Evolutionary conservation across 2,797 vertebrate species (phyloP).

Genomic region (Intellagama lesueurii): DNA sequence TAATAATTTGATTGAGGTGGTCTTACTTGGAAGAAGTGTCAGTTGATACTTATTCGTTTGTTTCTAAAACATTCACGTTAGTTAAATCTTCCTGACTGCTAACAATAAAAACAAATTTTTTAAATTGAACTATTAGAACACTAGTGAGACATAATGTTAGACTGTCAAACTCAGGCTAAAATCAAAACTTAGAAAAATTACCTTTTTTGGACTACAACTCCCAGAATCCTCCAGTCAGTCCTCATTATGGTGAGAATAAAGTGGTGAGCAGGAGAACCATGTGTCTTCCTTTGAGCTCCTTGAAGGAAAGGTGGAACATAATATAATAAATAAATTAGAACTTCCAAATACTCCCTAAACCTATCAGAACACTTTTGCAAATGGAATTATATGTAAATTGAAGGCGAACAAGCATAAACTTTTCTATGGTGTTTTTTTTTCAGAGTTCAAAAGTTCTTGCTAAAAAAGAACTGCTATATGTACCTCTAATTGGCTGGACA

Average conservation of each 20-base stretch:
- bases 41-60: too few species aligned
- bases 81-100: neutral
- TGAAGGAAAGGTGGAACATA: neutral
- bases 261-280: neutral
- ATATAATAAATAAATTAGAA: neutral
- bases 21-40: neutral
- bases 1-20: neutral
- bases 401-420: slow-evolving; percentile 5
- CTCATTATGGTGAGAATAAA: neutral
- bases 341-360: neutral
- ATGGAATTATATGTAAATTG: neutral
- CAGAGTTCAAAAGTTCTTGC: slow-evolving; percentile 98
- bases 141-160: neutral
- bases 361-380: neutral
- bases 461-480: slow-evolving; percentile 94
- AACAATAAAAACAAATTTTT: neutral
- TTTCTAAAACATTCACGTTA: neutral
- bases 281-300: neutral
- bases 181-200: neutral
- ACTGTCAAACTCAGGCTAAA: neutral
- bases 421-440: neutral
- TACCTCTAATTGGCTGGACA: slow-evolving; percentile 98
- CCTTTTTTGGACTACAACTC: neutral
- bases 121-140: neutral
- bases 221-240: neutral